phyloP scores from a whole-genome alignment of 2,113 vertebrate species.

The Tyto alba region DNA sequence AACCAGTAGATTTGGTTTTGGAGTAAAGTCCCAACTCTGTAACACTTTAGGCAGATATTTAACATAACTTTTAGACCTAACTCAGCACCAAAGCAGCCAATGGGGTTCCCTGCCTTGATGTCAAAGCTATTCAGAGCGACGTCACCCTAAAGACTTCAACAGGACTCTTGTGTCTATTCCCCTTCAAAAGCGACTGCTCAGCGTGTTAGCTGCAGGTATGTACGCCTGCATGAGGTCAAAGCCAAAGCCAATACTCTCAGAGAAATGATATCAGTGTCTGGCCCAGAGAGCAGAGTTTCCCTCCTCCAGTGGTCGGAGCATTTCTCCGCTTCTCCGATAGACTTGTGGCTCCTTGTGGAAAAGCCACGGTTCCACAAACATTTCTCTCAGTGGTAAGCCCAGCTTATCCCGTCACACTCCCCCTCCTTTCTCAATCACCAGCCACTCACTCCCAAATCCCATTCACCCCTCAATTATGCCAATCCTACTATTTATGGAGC shows the following conservation, averaged over 20 bases:
- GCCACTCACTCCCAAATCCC: conserved; percentile 52
- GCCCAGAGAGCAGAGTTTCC: neutral
- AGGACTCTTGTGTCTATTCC: neutral
- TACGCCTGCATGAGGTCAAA: neutral
- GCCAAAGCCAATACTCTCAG: neutral
- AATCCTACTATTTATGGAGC: conserved; percentile 43
- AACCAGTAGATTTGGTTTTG: neutral
- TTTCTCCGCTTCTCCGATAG: neutral
- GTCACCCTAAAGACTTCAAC: neutral
- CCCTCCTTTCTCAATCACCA: conserved; percentile 39
- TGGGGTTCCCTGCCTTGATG: neutral
- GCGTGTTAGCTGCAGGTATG: neutral
- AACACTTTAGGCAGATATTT: neutral
- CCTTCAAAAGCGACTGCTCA: neutral
- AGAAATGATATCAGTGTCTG: conserved; percentile 1
- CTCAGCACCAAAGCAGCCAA: neutral
- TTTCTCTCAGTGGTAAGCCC: neutral
- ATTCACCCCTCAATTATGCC: conserved; percentile 48
- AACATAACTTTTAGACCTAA: neutral
- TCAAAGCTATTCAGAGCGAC: neutral
- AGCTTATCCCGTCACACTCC: conserved; percentile 24
- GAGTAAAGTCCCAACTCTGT: neutral
- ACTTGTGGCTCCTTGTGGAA: conserved; percentile 42
- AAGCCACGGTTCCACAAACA: conserved; percentile 27
- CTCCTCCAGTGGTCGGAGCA: neutral